These are phyloP conservation scores for Eolophus roseicapilla DNA, from an alignment of 2,113 vertebrate genomes.

Conservation along the genomic window DNA sequence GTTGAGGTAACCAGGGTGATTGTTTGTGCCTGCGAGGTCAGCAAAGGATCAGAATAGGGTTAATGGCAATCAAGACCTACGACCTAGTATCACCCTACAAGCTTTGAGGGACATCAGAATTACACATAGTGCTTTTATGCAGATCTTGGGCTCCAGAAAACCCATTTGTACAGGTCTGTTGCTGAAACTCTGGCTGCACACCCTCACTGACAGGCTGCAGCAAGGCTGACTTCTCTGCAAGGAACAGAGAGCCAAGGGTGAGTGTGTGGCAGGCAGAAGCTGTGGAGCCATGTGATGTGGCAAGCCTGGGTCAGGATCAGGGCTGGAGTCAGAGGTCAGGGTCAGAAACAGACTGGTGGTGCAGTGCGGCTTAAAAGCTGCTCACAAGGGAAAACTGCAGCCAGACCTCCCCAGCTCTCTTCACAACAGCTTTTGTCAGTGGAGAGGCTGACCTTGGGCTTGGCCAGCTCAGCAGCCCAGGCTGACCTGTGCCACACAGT, in stretches of 20 bases:
- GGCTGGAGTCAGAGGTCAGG: not conserved
- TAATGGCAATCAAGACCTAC: not conserved
- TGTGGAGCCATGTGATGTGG: fast-evolving
- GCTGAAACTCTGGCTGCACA: not conserved
- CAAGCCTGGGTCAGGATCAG: not conserved
- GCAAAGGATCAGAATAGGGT: not conserved
- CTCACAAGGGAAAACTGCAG: not conserved
- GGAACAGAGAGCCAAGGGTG: fast-evolving
- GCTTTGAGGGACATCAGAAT: not conserved
- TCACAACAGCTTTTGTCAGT: not conserved
- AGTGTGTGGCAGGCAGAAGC: not conserved
- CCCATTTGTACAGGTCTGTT: not conserved
- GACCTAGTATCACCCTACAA: not conserved
- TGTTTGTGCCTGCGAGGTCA: not conserved
- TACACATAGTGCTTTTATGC: not conserved
- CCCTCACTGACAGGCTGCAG: not conserved
- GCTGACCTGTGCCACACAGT: fast-evolving
- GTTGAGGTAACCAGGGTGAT: not conserved
- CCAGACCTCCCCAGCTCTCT: not conserved
- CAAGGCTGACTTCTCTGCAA: fast-evolving
- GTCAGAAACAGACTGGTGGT: not conserved
- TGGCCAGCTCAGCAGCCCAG: not conserved
- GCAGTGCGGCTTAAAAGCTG: not conserved
- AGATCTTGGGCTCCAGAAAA: not conserved
- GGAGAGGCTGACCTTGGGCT: not conserved